Evolutionary conservation across 2,888 invertebrate species (phyloP), one percentile per base, ranked within the genome.

Genomic region (Luperina nickerlii): DNA sequence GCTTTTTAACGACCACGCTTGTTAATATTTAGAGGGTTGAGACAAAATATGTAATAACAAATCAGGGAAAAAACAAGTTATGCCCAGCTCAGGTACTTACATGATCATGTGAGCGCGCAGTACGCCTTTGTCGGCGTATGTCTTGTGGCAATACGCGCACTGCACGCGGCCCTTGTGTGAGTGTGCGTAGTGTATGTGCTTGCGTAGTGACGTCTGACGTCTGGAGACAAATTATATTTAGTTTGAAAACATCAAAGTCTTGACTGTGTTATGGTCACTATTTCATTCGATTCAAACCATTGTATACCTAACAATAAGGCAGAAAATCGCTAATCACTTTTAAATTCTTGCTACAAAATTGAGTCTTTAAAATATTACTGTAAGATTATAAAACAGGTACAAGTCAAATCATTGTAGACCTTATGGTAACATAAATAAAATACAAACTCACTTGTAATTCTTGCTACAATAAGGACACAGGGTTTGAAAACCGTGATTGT

Each of bases 71-170:
- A 27, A 68, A 7, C 15, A 6, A 68, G 24, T 18, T 11, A n/a
- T n/a, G 38, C 11, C 6, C 18, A 38, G 2, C 20, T 38, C 32
- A 1, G 38, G 7, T 24, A 92, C 94, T 94, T 76, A 96, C 96
- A 86, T 76, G 20, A 94, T 87, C 82, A 95, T 92, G 81, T 96
- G 96, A 0, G 90, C 76, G 48, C 92, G 93, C 9, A 96, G 90
- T 0, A 90, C 91, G 5, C 90, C 91, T n/a, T 92, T 94, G 71
- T 90, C 92, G 0, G 91, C 93, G 84, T 95, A 95, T 0, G 89
- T 91, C 73, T 92, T 93, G 57, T 87, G 83, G 79, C 96, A 96
- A 77, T 92, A 90, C 3, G 91, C 91, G 82, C 96, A 96, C 13
- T 89, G 82, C 0, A 92, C 93, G 0, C 95, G 91, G 38, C 87